phyloP scores from a whole-genome alignment of 1,140 invertebrate species.

The Drosophila grimshawi region DNA sequence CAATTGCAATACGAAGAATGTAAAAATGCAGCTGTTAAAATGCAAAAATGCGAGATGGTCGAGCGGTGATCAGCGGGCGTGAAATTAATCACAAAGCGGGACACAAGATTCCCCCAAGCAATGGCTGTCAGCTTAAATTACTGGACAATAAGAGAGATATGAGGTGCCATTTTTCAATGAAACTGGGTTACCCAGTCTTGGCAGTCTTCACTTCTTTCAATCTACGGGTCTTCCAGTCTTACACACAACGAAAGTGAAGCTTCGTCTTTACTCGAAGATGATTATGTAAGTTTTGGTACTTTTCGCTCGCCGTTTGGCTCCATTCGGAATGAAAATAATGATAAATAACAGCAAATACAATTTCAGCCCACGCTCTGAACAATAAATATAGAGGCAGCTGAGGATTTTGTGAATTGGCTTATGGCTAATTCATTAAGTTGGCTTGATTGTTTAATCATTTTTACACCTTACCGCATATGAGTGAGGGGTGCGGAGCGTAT shows the following conservation, averaged over 20 bases:
- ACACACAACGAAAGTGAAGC: conserved; percentile 63
- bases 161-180: conserved; percentile 65
- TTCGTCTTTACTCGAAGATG: conserved; percentile 45
- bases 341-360: conserved; percentile 41
- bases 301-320: conserved; percentile 42
- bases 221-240: conserved; percentile 12
- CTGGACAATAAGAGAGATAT: conserved; percentile 52
- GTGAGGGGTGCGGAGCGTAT: conserved; percentile 13
- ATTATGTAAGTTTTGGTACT: conserved; percentile 65
- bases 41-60: conserved; percentile 22
- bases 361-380: conserved; percentile 60
- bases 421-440: conserved; percentile 76
- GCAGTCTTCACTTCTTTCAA: conserved; percentile 12
- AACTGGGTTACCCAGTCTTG: conserved; percentile 76
- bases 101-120: conserved; percentile 18
- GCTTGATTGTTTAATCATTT: conserved; percentile 74
- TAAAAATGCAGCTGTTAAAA: conserved; percentile 9
- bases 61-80: conserved; percentile 63
- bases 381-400: conserved; percentile 55
- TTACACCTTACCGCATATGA: conserved; percentile 60
- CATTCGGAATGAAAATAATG: conserved; percentile 17
- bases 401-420: conserved; percentile 60
- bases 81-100: conserved; percentile 67
- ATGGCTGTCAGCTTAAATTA: conserved; percentile 71
- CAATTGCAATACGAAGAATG: conserved; percentile 59